Base-by-base conservation (phyloP, 2,888 invertebrate genomes). In the Acholoe squamosa region DNA sequence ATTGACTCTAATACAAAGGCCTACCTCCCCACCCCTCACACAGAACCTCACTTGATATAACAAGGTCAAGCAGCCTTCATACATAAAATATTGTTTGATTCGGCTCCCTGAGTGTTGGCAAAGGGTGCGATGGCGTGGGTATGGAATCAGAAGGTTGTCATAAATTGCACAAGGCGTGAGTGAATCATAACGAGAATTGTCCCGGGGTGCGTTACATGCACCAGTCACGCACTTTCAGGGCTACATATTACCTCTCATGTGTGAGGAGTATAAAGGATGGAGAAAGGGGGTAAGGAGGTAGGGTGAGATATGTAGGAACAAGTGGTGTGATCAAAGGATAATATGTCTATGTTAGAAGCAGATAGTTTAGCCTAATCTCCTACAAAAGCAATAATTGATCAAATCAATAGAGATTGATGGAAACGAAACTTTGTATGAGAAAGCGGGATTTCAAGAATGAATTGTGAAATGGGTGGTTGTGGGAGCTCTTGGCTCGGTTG, bases 151-250 rank as follows among this genome's bases (percentile, higher is more conserved):
- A 80, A 43, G 80, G 34, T 80, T 43, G 80, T 80, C 80, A 80
- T 80, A 80, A 80, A 80, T 80, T 80, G 80, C 22, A 43, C 80
- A 22, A 80, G 80, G 80, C 80, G 80, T 80, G 80, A 80, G 80
- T 80, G 80, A 80, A 34, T 80, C 80, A 80, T 80, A 80, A 80
- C 34, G 80, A 80, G 80, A 43, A 80, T 33, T 80, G 33, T 80
- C 43, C 25, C 34, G 25, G 31, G 16, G 28, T 28, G 25, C 76
- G 76, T 28, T 76, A 76, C 76, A 76, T 76, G 76, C 28, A 14
- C 28, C 3, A 14, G 76, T 76, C 76, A 76, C 76, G 76, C 76
- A 76, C 76, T 3, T 76, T n/a, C 1, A 25, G 31, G 5, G 16
- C 76, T 14, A 25, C 31, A 14, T 28, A 43, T 3, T 28, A 16